These are phyloP conservation scores for Odocoileus virginianus DNA, from an alignment of 2,113 vertebrate species.

Conservation along the genomic window DNA sequence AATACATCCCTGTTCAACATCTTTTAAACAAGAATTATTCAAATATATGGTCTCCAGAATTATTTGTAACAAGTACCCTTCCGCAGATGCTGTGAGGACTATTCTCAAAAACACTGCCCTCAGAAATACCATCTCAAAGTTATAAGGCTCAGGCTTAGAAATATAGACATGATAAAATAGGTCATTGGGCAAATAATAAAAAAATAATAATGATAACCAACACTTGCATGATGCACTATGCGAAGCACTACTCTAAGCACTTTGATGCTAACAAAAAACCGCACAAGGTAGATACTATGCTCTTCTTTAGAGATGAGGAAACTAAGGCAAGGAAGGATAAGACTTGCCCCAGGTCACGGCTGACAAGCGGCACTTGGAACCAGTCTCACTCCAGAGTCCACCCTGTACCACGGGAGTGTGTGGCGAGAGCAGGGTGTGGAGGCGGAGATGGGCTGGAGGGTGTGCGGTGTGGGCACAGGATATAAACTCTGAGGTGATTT, in stretches of 20 bases:
- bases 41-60: neutral
- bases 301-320: neutral
- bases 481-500: neutral
- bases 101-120: neutral
- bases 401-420: neutral
- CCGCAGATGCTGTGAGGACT: neutral
- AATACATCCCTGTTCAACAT: neutral
- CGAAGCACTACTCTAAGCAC: neutral
- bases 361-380: neutral
- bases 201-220: neutral
- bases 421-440: neutral
- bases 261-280: neutral
- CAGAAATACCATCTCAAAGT: neutral
- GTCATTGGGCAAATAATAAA: neutral
- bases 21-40: constrained; percentile 25
- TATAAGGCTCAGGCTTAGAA: neutral
- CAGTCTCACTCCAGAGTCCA: neutral
- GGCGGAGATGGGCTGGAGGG: neutral
- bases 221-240: neutral
- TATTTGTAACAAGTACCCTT: neutral
- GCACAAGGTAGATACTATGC: neutral
- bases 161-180: neutral
- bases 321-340: neutral
- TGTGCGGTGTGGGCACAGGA: neutral
- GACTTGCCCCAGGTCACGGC: neutral